Percentiles rank a stretch among this genome's conserved stretches.
phyloP scores from a whole-genome alignment of 1,140 invertebrate genomes.

The Megalonaias nervosa region DNA sequence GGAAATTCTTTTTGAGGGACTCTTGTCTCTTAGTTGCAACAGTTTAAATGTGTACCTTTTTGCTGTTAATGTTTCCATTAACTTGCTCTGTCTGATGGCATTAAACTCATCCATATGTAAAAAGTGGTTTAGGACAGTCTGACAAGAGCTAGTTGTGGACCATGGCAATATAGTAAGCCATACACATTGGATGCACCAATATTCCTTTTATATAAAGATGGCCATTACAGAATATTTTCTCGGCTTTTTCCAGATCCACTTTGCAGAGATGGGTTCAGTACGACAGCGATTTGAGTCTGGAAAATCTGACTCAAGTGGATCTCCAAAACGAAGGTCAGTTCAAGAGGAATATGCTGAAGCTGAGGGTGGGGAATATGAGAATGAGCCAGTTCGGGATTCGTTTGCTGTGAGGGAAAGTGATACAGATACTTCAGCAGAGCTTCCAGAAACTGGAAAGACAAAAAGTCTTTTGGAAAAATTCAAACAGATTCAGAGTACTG shows the following conservation, averaged over 20 bases:
- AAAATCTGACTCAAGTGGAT: conserved; percentile 7
- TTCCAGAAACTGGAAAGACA: conserved; percentile 59
- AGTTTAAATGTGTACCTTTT: too few species aligned
- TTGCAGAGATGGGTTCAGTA: conserved; percentile 52
- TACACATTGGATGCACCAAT: too few species aligned
- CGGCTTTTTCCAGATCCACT: conserved; percentile 39
- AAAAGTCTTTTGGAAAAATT: conserved; percentile 53
- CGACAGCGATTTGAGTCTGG: conserved; percentile 50
- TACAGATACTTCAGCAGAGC: conserved; percentile 37
- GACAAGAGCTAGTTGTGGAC: too few species aligned
- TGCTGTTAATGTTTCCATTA: too few species aligned
- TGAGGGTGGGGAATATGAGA: conserved; percentile 64
- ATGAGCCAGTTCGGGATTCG: conserved; percentile 47
- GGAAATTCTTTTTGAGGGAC: too few species aligned
- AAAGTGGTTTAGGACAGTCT: too few species aligned
- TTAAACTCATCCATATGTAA: too few species aligned
- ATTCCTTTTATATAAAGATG: too few species aligned
- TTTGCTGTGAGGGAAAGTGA: conserved; percentile 58
- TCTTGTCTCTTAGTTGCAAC: too few species aligned
- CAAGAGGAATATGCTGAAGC: conserved; percentile 50
- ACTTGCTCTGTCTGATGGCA: too few species aligned
- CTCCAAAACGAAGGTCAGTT: conserved; percentile 29
- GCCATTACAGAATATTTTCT: too few species aligned
- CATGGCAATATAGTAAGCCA: too few species aligned
- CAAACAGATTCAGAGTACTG: conserved; percentile 38